These are phyloP conservation scores for Thera obeliscata DNA, from an alignment of 2,888 invertebrate genomes.

Conservation along the genomic window DNA sequence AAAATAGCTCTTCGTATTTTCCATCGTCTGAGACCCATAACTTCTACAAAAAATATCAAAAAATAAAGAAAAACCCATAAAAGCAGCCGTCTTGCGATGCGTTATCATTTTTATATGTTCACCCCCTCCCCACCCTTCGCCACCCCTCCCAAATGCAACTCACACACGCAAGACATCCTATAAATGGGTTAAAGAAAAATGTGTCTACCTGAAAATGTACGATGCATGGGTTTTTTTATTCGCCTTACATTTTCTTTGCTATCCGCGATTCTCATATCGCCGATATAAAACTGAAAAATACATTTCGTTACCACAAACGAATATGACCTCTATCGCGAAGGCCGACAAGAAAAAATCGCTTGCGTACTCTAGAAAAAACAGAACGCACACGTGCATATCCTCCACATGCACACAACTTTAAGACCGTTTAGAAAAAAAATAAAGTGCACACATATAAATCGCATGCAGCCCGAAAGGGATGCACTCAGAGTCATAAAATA, in stretches of 20 bases:
- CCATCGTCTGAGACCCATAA: constrained; percentile 40
- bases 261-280: constrained; percentile 84
- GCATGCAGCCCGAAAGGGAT: constrained; percentile 84
- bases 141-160: constrained; percentile 63
- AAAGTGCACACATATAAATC: constrained; percentile 82
- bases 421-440: constrained; percentile 80
- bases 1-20: constrained; percentile 36
- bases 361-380: constrained; percentile 64
- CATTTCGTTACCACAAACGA: constrained; percentile 62
- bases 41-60: constrained; percentile 80
- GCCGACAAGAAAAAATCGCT: constrained; percentile 50
- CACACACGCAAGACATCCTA: constrained; percentile 71
- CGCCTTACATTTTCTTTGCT: constrained; percentile 82
- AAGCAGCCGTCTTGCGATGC: constrained; percentile 84
- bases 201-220: constrained; percentile 85
- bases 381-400: constrained; percentile 67
- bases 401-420: constrained; percentile 64
- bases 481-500: constrained; percentile 84
- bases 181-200: constrained; percentile 85
- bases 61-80: constrained; percentile 83
- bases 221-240: constrained; percentile 82
- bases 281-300: constrained; percentile 85
- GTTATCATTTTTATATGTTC: constrained; percentile 84
- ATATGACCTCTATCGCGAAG: constrained; percentile 43
- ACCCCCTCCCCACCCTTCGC: constrained; percentile 63